Conservation (phyloP, 2,888 invertebrate genomes). For the Dynastes grantii region DNA sequence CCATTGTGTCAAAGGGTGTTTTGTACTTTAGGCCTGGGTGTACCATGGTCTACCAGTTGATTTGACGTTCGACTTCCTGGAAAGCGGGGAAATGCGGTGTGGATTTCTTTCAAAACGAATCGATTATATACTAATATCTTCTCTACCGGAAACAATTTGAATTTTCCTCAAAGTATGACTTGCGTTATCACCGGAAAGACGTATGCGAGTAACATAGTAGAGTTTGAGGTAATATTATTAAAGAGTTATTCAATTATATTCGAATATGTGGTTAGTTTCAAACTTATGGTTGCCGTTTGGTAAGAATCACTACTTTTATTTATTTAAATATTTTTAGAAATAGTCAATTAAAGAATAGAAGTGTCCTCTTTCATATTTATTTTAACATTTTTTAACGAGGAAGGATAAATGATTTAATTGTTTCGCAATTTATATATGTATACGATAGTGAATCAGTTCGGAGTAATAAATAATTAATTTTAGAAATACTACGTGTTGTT, state of each 20-base stretch:
- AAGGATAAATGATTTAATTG: no score
- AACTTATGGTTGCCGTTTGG: conserved; percentile 27
- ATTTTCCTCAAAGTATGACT: conserved; percentile 34
- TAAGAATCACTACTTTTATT: conserved; percentile 1
- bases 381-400: no score
- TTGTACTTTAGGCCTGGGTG: conserved; percentile 13
- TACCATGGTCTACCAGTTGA: conserved; percentile 39
- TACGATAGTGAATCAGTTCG: no score
- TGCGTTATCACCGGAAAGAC: conserved; percentile 11
- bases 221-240: background rate
- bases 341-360: no score
- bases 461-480: no score
- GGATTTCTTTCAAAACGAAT: conserved; percentile 11
- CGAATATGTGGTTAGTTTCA: conserved; percentile 30
- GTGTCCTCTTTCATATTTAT: no score
- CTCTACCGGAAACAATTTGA: background rate
- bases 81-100: conserved; percentile 26
- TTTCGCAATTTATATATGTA: no score
- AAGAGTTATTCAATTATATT: background rate
- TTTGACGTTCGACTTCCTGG: conserved; percentile 40
- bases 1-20: conserved; percentile 12
- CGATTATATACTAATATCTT: conserved; percentile 14
- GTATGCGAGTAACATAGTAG: background rate
- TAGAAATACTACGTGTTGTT: no score
- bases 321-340: no score